These are phyloP conservation scores for Pachycephus smyrnensis DNA, from an alignment of 2,888 invertebrate genomes.

Conservation along the genomic window DNA sequence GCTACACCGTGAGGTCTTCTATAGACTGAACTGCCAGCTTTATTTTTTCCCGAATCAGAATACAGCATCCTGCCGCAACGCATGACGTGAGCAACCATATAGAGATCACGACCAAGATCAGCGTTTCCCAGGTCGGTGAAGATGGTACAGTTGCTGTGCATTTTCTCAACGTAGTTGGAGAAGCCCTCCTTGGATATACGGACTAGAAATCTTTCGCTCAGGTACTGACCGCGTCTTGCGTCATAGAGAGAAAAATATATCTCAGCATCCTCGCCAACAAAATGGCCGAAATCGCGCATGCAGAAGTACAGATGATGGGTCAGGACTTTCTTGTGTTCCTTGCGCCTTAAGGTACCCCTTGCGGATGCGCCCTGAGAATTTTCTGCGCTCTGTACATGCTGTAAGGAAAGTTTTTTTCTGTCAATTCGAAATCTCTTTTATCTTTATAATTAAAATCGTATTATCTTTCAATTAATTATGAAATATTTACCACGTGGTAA, in stretches of 20 bases:
- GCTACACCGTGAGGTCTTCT: conserved; percentile 90
- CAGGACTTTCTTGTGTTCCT: conserved; percentile 72
- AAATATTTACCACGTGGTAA: conserved; percentile 82
- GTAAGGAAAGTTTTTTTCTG: conserved; percentile 35
- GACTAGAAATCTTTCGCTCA: conserved; percentile 91
- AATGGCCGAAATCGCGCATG: conserved; percentile 88
- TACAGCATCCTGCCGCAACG: conserved; percentile 88
- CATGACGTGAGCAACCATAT: conserved; percentile 90
- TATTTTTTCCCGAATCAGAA: conserved; percentile 69
- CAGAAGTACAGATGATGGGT: conserved; percentile 88
- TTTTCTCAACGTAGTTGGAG: conserved; percentile 87
- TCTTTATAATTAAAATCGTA: neutral
- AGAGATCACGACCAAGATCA: conserved; percentile 87
- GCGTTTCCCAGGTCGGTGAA: conserved; percentile 87
- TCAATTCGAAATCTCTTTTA: neutral
- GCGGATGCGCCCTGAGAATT: conserved; percentile 69
- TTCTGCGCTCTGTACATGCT: conserved; percentile 71
- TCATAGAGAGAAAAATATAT: conserved; percentile 90
- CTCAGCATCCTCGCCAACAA: conserved; percentile 89
- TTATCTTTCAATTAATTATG: neutral
- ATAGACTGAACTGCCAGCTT: conserved; percentile 69
- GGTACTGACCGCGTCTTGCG: conserved; percentile 79
- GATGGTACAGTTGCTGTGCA: conserved; percentile 89
- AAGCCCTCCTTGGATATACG: conserved; percentile 91
- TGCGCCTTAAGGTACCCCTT: conserved; percentile 71